phyloP scores from a whole-genome alignment of 2,888 invertebrate species.

The Tenthredo mesomela region DNA sequence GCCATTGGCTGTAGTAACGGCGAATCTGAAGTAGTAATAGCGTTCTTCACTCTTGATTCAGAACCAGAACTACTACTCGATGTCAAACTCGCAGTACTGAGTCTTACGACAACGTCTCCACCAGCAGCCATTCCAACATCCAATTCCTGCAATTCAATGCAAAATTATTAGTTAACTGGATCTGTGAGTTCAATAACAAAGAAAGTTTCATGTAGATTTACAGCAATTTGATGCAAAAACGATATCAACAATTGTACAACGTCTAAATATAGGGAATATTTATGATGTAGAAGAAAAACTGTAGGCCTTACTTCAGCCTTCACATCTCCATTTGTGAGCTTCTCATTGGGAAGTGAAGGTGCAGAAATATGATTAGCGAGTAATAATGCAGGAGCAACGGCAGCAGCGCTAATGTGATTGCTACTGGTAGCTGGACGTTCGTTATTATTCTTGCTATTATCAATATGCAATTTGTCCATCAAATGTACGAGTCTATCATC shows the following conservation, averaged over 20 bases:
- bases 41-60: constrained; percentile 71
- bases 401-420: constrained; percentile 69
- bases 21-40: constrained; percentile 64
- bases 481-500: constrained; percentile 71
- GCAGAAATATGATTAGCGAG: constrained; percentile 71
- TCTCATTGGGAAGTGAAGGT: constrained; percentile 64
- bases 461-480: constrained; percentile 72
- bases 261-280: background rate
- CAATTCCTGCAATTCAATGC: constrained; percentile 56
- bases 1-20: constrained; percentile 61
- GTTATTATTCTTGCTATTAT: constrained; percentile 66
- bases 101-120: constrained; percentile 76
- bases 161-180: background rate
- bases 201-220: background rate
- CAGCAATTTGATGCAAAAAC: constrained; percentile 8
- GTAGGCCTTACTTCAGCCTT: constrained; percentile 68
- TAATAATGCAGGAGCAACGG: constrained; percentile 70
- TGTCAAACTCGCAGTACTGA: constrained; percentile 81
- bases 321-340: constrained; percentile 67
- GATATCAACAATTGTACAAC: background rate
- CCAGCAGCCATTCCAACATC: constrained; percentile 60
- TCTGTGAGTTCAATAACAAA: background rate
- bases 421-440: constrained; percentile 63
- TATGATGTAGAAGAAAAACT: background rate
- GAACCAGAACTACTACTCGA: constrained; percentile 80